Evolutionary conservation across 2,113 vertebrate genomes (phyloP).

Genomic region (Fregetta grallaria): DNA sequence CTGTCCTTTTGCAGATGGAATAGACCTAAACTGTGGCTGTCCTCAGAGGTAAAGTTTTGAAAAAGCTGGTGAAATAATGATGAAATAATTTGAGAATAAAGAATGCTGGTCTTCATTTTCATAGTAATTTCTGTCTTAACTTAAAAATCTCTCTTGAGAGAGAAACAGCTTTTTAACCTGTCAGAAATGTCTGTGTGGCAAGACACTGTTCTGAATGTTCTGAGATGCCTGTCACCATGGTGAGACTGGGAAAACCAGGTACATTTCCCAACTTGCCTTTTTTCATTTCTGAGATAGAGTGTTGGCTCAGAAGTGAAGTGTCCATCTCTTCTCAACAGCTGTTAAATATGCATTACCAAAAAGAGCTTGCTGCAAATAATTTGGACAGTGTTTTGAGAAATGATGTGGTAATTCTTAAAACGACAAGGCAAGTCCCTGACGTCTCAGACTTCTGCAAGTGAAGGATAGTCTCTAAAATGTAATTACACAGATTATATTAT

Average conservation of each 20-base stretch:
- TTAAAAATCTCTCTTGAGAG: background rate
- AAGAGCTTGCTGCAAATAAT: background rate
- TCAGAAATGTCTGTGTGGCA: background rate
- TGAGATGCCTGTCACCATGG: background rate
- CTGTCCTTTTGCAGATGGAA: constrained; percentile 89
- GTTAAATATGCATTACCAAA: background rate
- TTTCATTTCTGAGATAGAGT: background rate
- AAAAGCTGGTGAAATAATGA: constrained; percentile 13
- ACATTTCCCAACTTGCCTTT: background rate
- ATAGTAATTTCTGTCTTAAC: background rate
- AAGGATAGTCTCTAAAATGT: background rate
- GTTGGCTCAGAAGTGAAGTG: background rate
- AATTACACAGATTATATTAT: background rate
- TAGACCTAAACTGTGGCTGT: constrained; percentile 98
- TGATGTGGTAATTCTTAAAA: background rate
- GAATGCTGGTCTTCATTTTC: background rate
- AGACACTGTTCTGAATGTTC: background rate
- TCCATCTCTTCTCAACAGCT: background rate
- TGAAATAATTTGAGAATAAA: constrained; percentile 30
- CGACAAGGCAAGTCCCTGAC: background rate
- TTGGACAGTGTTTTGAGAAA: background rate
- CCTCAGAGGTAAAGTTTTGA: constrained; percentile 87
- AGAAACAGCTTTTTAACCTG: constrained; percentile 10
- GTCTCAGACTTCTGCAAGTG: background rate
- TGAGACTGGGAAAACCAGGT: background rate